Percentiles rank a stretch among this genome's conserved stretches.
phyloP scores from a whole-genome alignment of 2,113 vertebrate genomes.

The Lophochroa leadbeateri region DNA sequence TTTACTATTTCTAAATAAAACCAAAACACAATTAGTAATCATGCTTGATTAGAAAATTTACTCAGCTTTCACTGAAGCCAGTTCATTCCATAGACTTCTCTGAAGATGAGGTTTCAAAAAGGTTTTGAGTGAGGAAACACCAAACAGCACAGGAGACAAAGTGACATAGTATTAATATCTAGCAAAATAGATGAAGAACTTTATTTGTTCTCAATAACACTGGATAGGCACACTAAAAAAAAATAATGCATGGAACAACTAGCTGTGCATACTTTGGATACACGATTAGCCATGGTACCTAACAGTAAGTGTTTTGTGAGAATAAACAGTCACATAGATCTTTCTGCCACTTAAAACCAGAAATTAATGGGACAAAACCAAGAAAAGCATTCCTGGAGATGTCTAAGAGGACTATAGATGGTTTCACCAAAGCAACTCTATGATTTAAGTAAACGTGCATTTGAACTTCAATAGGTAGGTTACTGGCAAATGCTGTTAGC shows the following conservation, averaged over 20 bases:
- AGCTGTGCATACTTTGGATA: background rate
- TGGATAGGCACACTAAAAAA: background rate
- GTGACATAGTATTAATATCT: background rate
- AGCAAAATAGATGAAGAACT: conserved; percentile 1
- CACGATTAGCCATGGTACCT: background rate
- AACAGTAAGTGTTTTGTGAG: background rate
- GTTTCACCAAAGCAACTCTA: background rate
- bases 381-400: background rate
- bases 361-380: background rate
- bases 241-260: background rate
- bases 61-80: background rate
- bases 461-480: background rate
- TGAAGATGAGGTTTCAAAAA: background rate
- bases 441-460: background rate
- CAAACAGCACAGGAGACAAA: conserved; percentile 1
- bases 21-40: background rate
- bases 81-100: background rate
- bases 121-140: background rate
- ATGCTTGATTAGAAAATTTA: background rate
- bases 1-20: background rate
- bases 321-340: background rate
- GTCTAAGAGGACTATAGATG: background rate
- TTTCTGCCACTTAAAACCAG: background rate
- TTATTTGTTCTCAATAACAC: conserved; percentile 5
- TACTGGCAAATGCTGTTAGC: background rate